Evolutionary conservation across 1,140 invertebrate species (phyloP), one percentile per base, ranked within the genome.

Genomic region (Chironomus tepperi): DNA sequence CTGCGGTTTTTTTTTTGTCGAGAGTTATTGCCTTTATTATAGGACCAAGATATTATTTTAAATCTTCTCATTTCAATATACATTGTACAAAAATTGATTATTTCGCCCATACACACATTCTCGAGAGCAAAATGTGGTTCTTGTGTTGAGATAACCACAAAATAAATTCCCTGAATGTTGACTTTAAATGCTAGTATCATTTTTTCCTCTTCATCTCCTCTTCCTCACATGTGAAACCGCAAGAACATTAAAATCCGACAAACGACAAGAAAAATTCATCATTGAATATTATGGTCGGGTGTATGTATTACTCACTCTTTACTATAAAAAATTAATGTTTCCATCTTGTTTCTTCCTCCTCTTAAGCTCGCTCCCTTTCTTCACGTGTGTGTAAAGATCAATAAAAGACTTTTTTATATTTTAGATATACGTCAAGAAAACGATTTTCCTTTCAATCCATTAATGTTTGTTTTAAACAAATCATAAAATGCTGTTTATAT

Each of bases 381-480:
- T 57, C 10, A n/a, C 47, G 9, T 57, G 24, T 34, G 5, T 34
- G 24, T 34, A 34, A 15, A 57, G 47, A 57, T 57, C 47, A 57
- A 57, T 57, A 57, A 57, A 57, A n/a, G n/a, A 12, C 15, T 34
- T 34, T 34, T 34, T 34, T 57, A 57, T 57, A 57, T 5, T 57
- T n/a, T 57, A 10, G 47, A 57, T 57, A 3, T 57, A 57, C 47
- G 47, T 12, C n/a, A 15, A 57, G 12, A 57, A 12, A 57, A n/a
- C 47, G 47, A 57, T 57, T 7, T 70, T 70, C 65, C 19, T 21
- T 70, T 18, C n/a, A 70, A 70, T 70, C 65, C 65, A 70, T 70
- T 70, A 70, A 70, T 70, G 65, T 70, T 70, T 70, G 18, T 70
- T 70, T 70, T 70, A 70, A 70, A 70, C 65, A 70, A 70, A 70